These are phyloP conservation scores for Meteorus sp. DNA, from an alignment of 1,140 invertebrate genomes.

Conservation along the genomic window DNA sequence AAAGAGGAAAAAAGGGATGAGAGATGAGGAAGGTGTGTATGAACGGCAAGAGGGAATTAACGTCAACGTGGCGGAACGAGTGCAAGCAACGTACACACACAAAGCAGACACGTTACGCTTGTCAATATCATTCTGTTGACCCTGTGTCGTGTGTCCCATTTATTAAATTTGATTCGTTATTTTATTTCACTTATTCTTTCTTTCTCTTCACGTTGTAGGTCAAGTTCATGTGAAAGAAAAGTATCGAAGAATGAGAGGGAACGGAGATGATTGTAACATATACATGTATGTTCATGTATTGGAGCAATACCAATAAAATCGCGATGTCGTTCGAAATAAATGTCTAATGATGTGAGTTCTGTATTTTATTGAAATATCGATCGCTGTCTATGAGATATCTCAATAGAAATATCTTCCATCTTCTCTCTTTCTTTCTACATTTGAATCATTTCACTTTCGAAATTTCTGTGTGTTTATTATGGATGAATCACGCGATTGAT, in stretches of 20 bases:
- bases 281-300: too few species aligned
- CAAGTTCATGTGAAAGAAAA: conserved; percentile 32
- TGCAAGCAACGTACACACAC: neutral
- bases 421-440: too few species aligned
- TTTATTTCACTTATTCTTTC: too few species aligned
- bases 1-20: neutral
- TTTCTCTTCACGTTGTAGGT: too few species aligned
- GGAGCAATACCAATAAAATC: too few species aligned
- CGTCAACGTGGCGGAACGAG: neutral
- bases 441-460: conserved; percentile 2
- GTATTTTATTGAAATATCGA: conserved; percentile 45
- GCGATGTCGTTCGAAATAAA: too few species aligned
- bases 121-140: too few species aligned
- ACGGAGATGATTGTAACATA: conserved; percentile 6
- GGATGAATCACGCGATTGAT: conserved; percentile 12
- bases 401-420: too few species aligned
- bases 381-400: too few species aligned
- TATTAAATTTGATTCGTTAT: too few species aligned
- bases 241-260: conserved; percentile 1
- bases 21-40: neutral
- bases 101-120: too few species aligned
- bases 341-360: conserved; percentile 47
- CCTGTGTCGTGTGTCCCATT: conserved; percentile 18
- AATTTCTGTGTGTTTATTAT: neutral
- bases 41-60: neutral